Conservation (phyloP, 2,113 vertebrate species). For the Thalassarche chlororhynchos region DNA sequence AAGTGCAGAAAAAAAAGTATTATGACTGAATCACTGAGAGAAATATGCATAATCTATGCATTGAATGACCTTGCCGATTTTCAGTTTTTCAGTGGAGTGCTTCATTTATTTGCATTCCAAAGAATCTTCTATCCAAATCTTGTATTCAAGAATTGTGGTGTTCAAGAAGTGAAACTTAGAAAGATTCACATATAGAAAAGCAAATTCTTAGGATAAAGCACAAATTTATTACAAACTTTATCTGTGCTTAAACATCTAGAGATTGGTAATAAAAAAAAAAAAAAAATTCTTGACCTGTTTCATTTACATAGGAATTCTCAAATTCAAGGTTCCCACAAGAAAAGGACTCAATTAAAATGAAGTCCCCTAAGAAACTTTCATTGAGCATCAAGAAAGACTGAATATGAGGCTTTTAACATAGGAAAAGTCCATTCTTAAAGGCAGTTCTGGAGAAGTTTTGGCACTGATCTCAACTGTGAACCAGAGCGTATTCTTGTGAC, state of each 20-base stretch:
- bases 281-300: background rate
- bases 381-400: background rate
- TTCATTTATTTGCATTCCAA: background rate
- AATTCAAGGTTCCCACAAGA: background rate
- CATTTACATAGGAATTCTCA: background rate
- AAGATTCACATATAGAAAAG: background rate
- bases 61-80: background rate
- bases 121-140: background rate
- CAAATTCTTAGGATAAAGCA: background rate
- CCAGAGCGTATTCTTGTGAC: background rate
- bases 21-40: background rate
- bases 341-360: background rate
- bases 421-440: background rate
- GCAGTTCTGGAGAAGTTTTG: background rate
- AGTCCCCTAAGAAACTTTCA: background rate
- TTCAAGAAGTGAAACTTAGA: background rate
- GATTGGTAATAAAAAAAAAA: background rate
- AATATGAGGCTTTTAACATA: background rate
- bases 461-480: background rate
- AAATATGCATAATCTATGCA: background rate
- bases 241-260: background rate
- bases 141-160: background rate
- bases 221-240: background rate
- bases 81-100: background rate
- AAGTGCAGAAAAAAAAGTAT: background rate